Evolutionary conservation across 2,113 vertebrate genomes (phyloP).

Genomic region (Prietella phreatophila): DNA sequence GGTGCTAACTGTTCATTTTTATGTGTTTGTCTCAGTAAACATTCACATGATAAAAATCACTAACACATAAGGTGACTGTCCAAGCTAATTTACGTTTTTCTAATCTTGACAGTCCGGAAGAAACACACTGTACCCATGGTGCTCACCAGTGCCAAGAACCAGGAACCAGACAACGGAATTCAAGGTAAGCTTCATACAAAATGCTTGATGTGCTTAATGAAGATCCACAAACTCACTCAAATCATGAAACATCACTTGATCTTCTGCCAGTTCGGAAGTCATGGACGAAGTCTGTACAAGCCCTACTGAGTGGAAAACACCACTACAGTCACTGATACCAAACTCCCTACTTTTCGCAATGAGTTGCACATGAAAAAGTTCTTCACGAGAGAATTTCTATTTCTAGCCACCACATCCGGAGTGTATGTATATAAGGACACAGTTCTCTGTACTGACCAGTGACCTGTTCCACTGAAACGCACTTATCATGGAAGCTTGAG

Average conservation of each 20-base stretch:
- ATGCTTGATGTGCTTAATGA: background rate
- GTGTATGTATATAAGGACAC: background rate
- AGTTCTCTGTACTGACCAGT: background rate
- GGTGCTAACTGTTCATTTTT: background rate
- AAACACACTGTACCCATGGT: background rate
- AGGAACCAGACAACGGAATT: background rate
- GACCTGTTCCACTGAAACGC: background rate
- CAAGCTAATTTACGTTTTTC: background rate
- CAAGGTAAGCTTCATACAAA: background rate
- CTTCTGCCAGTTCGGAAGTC: background rate
- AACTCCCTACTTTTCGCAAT: background rate
- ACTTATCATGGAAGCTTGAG: background rate
- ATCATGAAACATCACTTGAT: background rate
- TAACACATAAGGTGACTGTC: background rate
- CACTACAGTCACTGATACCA: background rate
- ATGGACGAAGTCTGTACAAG: background rate
- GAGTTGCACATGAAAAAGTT: background rate
- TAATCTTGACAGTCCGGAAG: background rate
- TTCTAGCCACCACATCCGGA: background rate
- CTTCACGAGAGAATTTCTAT: background rate
- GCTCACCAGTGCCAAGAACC: background rate
- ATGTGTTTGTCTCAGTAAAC: too few relatives aligned
- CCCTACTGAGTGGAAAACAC: background rate
- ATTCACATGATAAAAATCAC: too few relatives aligned
- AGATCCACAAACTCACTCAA: background rate